Evolutionary conservation across 2,113 vertebrate genomes (phyloP).

Genomic region (Pteruthius melanotis): DNA sequence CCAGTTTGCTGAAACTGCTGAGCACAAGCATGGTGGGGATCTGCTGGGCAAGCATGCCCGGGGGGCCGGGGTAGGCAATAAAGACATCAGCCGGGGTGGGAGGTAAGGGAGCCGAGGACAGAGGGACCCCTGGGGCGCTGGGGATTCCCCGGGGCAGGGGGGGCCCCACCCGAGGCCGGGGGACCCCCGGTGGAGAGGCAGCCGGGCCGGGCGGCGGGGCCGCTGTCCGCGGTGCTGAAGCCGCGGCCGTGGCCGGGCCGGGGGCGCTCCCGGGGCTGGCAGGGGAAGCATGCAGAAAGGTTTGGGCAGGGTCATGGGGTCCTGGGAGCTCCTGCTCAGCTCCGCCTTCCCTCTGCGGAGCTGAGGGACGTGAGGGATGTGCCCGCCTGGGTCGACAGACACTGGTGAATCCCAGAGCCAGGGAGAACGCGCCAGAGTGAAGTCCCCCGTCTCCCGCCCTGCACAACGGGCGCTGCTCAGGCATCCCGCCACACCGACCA

Average conservation of each 20-base stretch:
- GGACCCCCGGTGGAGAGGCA: not conserved
- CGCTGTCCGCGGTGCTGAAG: conserved; percentile 53
- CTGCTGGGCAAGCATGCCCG: not conserved
- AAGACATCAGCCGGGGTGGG: not conserved
- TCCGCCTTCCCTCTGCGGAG: not conserved
- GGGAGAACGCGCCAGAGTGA: not conserved
- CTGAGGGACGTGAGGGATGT: not conserved
- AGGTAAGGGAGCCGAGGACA: not conserved
- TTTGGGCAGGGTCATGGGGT: not conserved
- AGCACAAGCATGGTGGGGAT: not conserved
- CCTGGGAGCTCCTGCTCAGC: not conserved
- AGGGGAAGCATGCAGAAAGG: not conserved
- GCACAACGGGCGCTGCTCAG: conserved; percentile 30
- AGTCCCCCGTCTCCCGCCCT: fast-evolving
- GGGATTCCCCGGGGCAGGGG: not conserved
- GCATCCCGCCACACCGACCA: conserved; percentile 92
- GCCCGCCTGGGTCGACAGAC: not conserved
- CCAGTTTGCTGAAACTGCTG: not conserved
- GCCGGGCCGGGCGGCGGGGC: not conserved
- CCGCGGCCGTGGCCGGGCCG: not conserved
- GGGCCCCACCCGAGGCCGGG: too few relatives aligned
- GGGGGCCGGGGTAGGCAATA: fast-evolving
- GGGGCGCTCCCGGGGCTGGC: not conserved
- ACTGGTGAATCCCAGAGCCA: fast-evolving
- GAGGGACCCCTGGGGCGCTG: not conserved